A percentile compares a stretch with the other conserved stretches of the same genome.
Evolutionary conservation across 2,797 vertebrate genomes (phyloP).

Genomic region (Macropodus opercularis): DNA sequence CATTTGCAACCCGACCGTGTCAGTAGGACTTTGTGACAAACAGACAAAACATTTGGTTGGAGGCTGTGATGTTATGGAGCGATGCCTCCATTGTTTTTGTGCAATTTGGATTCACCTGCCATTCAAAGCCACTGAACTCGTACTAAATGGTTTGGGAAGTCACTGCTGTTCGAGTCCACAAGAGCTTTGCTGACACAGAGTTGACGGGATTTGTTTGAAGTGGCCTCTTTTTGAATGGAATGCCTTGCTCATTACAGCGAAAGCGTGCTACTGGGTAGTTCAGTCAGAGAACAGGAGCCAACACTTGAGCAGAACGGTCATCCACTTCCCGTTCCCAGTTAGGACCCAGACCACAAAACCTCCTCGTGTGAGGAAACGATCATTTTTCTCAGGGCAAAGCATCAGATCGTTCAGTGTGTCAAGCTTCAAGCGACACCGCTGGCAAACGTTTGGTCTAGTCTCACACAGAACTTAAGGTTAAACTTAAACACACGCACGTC

Average conservation of each 20-base stretch:
- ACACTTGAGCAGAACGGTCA: too few relatives aligned
- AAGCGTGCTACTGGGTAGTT: neutral
- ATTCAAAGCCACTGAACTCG: conserved; percentile 38
- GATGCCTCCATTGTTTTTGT: conserved; percentile 41
- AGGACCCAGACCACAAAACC: too few relatives aligned
- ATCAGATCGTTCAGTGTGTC: too few relatives aligned
- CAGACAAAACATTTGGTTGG: conserved; percentile 48
- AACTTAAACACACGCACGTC: too few relatives aligned
- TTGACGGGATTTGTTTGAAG: conserved; percentile 25
- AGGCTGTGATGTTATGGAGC: conserved; percentile 30
- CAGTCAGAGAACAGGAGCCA: too few relatives aligned
- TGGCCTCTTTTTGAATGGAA: conserved; percentile 5
- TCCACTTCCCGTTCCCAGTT: too few relatives aligned
- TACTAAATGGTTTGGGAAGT: conserved; percentile 49
- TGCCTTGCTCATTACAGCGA: conserved; percentile 1
- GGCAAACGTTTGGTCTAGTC: too few relatives aligned
- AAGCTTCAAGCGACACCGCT: too few relatives aligned
- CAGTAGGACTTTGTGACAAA: conserved; percentile 44
- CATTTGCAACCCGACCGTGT: conserved; percentile 3
- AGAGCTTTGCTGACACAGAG: conserved; percentile 20
- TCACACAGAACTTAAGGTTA: too few relatives aligned
- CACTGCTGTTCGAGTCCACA: conserved; percentile 23
- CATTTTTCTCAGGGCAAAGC: too few relatives aligned
- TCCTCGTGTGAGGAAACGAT: too few relatives aligned
- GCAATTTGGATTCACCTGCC: conserved; percentile 12